Conservation (phyloP, 2,797 vertebrate genomes). For the Sandelia bainsii region DNA sequence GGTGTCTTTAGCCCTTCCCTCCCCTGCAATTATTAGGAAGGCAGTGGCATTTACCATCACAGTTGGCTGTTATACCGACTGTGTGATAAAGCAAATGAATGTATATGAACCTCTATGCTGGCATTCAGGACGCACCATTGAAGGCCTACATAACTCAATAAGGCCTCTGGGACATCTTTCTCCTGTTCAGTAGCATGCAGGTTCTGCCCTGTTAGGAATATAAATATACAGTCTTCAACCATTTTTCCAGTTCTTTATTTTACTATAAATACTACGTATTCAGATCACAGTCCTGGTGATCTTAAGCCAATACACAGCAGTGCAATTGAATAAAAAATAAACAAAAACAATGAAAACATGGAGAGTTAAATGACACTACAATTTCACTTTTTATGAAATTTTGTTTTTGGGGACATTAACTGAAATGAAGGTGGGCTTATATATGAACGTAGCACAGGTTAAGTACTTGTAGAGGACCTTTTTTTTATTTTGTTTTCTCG, state of each 20-base stretch:
- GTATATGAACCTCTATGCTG: constrained; percentile 26
- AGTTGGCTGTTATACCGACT: constrained; percentile 67
- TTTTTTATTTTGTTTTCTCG: constrained; percentile 38
- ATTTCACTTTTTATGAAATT: constrained; percentile 18
- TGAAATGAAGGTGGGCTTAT: constrained; percentile 32
- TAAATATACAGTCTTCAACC: constrained; percentile 10
- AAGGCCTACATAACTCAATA: constrained; percentile 21
- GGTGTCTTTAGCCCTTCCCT: constrained; percentile 88
- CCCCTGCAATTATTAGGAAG: constrained; percentile 84
- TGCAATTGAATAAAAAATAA: not conserved
- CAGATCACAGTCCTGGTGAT: constrained; percentile 1
- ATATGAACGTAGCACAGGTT: constrained; percentile 67
- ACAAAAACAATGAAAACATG: not conserved
- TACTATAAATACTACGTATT: constrained; percentile 2
- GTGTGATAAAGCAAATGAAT: constrained; percentile 48
- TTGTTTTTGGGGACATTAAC: constrained; percentile 1
- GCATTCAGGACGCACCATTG: constrained; percentile 29
- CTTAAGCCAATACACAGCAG: constrained; percentile 13
- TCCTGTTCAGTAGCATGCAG: constrained; percentile 34
- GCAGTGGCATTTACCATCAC: constrained; percentile 81
- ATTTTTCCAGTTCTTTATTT: not conserved
- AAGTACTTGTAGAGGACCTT: constrained; percentile 53
- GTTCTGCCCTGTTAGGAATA: constrained; percentile 21
- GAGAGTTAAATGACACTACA: not conserved
- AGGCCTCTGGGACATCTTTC: constrained; percentile 14